Conservation (phyloP, 2,797 vertebrate species). For the Graptemys geographica region DNA sequence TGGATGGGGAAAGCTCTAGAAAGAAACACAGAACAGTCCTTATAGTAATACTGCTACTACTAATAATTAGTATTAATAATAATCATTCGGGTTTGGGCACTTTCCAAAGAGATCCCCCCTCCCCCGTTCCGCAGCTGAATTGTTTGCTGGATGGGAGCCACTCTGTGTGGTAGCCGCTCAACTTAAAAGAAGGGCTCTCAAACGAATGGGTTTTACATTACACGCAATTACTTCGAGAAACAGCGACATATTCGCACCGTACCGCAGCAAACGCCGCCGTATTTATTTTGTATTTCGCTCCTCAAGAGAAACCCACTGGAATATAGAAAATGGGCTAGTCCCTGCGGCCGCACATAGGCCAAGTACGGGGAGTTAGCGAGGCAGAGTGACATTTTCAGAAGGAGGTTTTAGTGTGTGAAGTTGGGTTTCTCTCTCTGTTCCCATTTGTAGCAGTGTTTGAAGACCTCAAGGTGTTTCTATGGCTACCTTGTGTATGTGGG, state of each 20-base stretch:
- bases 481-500: constrained; percentile 91
- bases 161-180: background rate
- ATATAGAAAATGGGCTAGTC: too few relatives aligned
- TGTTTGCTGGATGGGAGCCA: background rate
- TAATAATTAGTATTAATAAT: background rate
- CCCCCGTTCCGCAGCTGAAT: background rate
- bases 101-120: background rate
- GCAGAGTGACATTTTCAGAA: constrained; percentile 23
- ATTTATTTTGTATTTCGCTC: background rate
- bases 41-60: background rate
- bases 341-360: too few relatives aligned
- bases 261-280: too few relatives aligned
- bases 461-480: constrained; percentile 95
- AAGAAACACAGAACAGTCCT: background rate
- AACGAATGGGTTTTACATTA: background rate
- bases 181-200: constrained; percentile 11
- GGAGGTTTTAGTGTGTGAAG: constrained; percentile 51
- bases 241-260: constrained; percentile 13
- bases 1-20: background rate
- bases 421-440: constrained; percentile 56
- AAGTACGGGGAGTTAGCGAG: background rate
- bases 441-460: constrained; percentile 83
- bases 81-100: background rate
- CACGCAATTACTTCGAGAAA: background rate
- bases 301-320: background rate